Base-by-base conservation (phyloP, 2,113 vertebrate species). In the Halichoeres trimaculatus region DNA sequence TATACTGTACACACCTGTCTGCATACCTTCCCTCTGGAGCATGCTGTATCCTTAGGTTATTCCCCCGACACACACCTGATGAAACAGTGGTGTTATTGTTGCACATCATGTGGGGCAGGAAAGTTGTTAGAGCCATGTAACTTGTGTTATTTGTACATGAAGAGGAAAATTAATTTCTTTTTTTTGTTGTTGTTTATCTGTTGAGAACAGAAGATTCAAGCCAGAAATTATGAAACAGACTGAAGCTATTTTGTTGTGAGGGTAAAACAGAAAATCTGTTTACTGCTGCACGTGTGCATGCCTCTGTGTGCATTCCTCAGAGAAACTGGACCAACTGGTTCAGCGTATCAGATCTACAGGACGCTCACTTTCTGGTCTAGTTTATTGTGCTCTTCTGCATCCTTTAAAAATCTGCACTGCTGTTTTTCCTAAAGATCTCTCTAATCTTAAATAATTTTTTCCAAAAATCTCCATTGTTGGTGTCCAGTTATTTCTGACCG, bases 21-120 rank as follows among this genome's bases (percentile, higher is more conserved):
- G 47, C 7, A 53, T 54, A 50, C 57, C 53, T 43, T 36, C 10
- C 47, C 35, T 64, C 51, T 41, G 62, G 59, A 62, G 56, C 14
- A 43, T n/a, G 26, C 47, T 59, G 67, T 75, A 41, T 74, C 64
- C 20, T 43, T 8, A 43, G 59, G 45, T 62, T 56, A 72, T 77
- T 81, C 80, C 67, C 71, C 53, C 50, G 80, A 85, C 55, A 72
- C 48, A 35, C 36, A 73, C 40, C 72, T 84, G 80, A 86, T 82
- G 71, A 85, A 88, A 88, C 84, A 70, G 50, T 62, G 41, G 62
- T 86, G 74, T 83, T 86, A 58, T 78, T 85, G 54, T 85, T 78
- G 69, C 69, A 53, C 62, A 77, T 45, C 4, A 47, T 34, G 30
- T 8, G 9, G 9, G 2, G 9, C 38, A 40, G 38, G 2, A 3